Evolutionary conservation across 2,888 invertebrate genomes (phyloP).

Genomic region (Clepsis dumicolana): DNA sequence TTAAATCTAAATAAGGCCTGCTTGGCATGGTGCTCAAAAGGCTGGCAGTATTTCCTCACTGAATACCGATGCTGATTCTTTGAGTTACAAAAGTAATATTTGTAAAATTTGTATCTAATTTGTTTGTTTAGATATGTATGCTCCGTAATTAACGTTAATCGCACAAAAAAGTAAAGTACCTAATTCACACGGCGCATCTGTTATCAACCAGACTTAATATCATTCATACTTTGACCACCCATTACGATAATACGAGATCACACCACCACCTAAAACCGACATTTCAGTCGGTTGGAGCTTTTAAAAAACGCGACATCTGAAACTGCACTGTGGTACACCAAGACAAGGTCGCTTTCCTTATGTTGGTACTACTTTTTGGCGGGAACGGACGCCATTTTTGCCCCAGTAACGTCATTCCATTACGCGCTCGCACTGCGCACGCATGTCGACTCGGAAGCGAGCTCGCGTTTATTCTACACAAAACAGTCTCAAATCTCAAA

Average conservation of each 20-base stretch:
- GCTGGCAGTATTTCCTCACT: no score
- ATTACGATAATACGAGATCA: neutral
- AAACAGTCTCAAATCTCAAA: no score
- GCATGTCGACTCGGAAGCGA: conserved; percentile 45
- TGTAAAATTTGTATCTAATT: no score
- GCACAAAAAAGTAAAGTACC: neutral
- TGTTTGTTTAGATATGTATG: neutral
- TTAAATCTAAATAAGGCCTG: no score
- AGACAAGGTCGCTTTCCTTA: conserved; percentile 12
- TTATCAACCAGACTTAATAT: neutral
- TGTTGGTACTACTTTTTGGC: conserved; percentile 43
- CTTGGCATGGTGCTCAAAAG: no score
- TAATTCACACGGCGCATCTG: neutral
- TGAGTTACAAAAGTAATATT: no score
- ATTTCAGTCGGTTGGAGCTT: neutral
- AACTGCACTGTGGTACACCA: neutral
- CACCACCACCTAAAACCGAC: neutral
- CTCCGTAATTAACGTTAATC: neutral
- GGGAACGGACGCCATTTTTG: conserved; percentile 41
- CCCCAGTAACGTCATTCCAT: conserved; percentile 49
- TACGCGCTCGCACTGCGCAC: conserved; percentile 53
- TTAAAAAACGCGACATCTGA: conserved; percentile 1
- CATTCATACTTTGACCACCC: neutral
- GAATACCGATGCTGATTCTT: no score
- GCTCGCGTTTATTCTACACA: conserved; percentile 29